A percentile compares a stretch with the other conserved stretches of the same genome.
Evolutionary conservation across 1,140 invertebrate genomes (phyloP).

Genomic region (Lucilia sericata): DNA sequence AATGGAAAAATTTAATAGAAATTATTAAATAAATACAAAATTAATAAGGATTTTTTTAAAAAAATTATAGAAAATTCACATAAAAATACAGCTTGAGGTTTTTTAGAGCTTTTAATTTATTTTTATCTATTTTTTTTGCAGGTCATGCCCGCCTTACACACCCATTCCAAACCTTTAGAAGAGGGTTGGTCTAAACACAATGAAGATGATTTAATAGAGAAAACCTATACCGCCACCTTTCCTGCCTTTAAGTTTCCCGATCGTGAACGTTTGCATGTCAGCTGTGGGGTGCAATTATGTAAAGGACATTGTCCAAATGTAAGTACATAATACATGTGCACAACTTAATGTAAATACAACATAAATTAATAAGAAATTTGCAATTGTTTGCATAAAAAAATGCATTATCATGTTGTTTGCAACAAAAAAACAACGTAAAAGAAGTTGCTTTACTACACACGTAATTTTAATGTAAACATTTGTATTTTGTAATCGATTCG

Average conservation of each 20-base stretch:
- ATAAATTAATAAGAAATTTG: not conserved
- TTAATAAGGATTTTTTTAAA: too few relatives aligned
- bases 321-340: constrained; percentile 49
- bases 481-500: constrained; percentile 23
- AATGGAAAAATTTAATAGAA: too few relatives aligned
- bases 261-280: constrained; percentile 78
- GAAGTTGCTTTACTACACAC: constrained; percentile 4
- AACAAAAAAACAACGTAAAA: not conserved
- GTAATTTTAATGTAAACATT: not conserved
- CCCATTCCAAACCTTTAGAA: constrained; percentile 57
- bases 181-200: constrained; percentile 67
- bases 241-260: constrained; percentile 85
- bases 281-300: constrained; percentile 76
- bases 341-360: not conserved
- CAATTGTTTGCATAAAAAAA: not conserved
- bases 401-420: not conserved
- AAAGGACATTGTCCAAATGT: constrained; percentile 75
- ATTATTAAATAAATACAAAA: too few relatives aligned
- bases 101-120: too few relatives aligned
- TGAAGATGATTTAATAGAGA: constrained; percentile 66
- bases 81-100: too few relatives aligned
- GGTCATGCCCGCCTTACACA: constrained; percentile 66
- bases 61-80: too few relatives aligned
- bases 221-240: constrained; percentile 73
- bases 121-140: constrained; percentile 43